A percentile compares a stretch with the other conserved stretches of the same genome.
These are phyloP conservation scores for Equus przewalskii DNA, from an alignment of 2,113 vertebrate genomes.

Conservation along the genomic window DNA sequence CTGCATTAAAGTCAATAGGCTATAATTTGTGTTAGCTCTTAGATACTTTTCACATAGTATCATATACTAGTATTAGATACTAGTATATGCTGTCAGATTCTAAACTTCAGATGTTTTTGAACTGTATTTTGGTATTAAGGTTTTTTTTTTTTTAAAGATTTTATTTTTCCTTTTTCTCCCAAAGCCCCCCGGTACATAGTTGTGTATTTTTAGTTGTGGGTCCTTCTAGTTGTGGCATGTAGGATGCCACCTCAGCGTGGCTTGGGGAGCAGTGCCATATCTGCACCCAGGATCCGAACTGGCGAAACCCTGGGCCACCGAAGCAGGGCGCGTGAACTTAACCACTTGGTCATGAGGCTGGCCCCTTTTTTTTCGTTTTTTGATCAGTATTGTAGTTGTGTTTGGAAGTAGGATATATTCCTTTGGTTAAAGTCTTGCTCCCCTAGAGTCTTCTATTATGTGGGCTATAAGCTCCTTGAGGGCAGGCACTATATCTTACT, in stretches of 20 bases:
- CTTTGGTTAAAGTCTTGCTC: background rate
- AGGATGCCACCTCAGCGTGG: too few species aligned
- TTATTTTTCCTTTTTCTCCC: too few species aligned
- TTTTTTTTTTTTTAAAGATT: background rate
- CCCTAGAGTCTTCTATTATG: background rate
- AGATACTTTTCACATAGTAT: background rate
- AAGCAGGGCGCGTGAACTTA: too few species aligned
- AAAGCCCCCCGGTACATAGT: too few species aligned
- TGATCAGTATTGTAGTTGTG: background rate
- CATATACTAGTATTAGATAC: too few species aligned
- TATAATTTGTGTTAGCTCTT: slow-evolving; percentile 9
- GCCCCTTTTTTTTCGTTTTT: background rate
- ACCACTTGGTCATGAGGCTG: too few species aligned
- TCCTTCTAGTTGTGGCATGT: too few species aligned
- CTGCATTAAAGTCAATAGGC: background rate
- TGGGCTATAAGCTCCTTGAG: background rate
- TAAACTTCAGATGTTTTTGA: slow-evolving; percentile 54
- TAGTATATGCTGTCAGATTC: background rate
- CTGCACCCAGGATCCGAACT: too few species aligned
- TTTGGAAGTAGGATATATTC: slow-evolving; percentile 20
- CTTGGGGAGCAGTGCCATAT: too few species aligned
- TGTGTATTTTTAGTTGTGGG: too few species aligned
- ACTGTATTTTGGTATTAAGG: background rate
- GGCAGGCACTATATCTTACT: background rate
- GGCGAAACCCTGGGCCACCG: too few species aligned